These are phyloP conservation scores for Hydropotes inermis DNA, from an alignment of 2,113 vertebrate species.

Conservation along the genomic window DNA sequence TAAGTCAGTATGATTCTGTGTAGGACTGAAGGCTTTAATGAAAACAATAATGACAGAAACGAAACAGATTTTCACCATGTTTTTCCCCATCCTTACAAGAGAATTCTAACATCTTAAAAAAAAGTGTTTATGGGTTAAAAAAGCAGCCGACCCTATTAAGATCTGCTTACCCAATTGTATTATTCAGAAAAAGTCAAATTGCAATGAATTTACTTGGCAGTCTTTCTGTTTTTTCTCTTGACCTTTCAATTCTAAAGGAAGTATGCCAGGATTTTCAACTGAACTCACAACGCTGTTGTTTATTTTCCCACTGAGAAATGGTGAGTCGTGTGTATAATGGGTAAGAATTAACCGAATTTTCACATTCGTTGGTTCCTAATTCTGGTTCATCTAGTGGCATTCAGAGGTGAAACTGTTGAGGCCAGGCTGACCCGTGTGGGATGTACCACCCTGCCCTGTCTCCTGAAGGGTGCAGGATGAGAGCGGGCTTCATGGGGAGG, in stretches of 20 bases:
- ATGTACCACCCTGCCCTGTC: too few species aligned
- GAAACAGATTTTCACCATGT: constrained; percentile 1
- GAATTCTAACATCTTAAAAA: not conserved
- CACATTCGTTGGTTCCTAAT: not conserved
- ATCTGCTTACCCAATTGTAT: not conserved
- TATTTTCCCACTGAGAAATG: constrained; percentile 40
- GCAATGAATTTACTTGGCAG: not conserved
- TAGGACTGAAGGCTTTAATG: not conserved
- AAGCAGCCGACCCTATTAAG: not conserved
- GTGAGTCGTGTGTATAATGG: not conserved
- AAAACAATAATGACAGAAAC: not conserved
- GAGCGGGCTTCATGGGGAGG: not conserved
- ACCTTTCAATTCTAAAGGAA: constrained; percentile 48
- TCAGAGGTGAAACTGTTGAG: not conserved
- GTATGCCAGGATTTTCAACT: not conserved
- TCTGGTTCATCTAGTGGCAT: not conserved
- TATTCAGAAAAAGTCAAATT: constrained; percentile 29
- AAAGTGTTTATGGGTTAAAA: not conserved
- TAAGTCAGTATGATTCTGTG: constrained; percentile 10
- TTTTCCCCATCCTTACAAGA: constrained; percentile 11
- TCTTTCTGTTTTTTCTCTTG: constrained; percentile 34
- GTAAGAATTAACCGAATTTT: not conserved
- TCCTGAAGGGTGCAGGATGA: not conserved
- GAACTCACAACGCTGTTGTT: not conserved
- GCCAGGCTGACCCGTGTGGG: not conserved